These are phyloP conservation scores for Saguinus imperator DNA, from an alignment of 2,113 vertebrate species.

Conservation along the genomic window DNA sequence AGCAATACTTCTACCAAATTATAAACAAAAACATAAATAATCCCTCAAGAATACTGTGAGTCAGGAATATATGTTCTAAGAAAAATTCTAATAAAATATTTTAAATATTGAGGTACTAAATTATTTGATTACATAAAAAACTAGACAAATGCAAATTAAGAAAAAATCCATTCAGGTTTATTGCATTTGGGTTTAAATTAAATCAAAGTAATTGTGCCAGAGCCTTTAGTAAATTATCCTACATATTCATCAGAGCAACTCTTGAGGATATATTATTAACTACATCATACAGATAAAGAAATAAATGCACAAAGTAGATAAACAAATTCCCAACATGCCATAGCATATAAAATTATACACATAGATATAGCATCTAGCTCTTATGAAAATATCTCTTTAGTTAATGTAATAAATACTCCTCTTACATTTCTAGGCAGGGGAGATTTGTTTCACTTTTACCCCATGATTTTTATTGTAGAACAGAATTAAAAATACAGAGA, in stretches of 20 bases:
- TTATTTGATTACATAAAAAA: constrained; percentile 17
- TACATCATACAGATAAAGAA: neutral
- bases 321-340: neutral
- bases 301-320: neutral
- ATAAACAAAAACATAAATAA: neutral
- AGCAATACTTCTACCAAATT: neutral
- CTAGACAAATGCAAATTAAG: neutral
- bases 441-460: neutral
- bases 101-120: neutral
- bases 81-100: constrained; percentile 19
- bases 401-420: neutral
- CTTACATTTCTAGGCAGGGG: neutral
- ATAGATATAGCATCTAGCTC: neutral
- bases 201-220: neutral
- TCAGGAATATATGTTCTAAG: constrained; percentile 13
- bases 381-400: neutral
- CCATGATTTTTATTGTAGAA: neutral
- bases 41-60: neutral
- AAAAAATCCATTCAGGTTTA: neutral
- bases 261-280: neutral
- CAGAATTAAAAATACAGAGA: neutral
- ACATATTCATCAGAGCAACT: neutral
- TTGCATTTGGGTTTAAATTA: constrained; percentile 20
- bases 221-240: neutral
- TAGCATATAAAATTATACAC: neutral